These are phyloP conservation scores for Poeciliopsis prolifica DNA, from an alignment of 2,113 vertebrate species.

Conservation along the genomic window DNA sequence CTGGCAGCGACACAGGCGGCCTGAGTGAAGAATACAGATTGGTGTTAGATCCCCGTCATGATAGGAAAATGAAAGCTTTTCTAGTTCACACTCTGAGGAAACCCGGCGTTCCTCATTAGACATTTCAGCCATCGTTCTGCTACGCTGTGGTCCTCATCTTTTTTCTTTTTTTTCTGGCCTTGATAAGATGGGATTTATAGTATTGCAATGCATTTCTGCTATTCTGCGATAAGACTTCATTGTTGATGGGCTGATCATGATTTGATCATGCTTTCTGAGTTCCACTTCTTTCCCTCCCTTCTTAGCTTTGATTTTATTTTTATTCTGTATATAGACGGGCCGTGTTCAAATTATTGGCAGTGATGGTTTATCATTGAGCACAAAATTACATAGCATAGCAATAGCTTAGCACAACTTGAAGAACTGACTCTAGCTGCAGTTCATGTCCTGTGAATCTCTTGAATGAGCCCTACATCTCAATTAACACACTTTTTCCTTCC, in stretches of 20 bases:
- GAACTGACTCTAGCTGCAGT: neutral
- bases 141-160: constrained; percentile 79
- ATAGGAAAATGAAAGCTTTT: constrained; percentile 97
- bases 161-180: constrained; percentile 64
- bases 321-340: neutral
- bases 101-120: constrained; percentile 86
- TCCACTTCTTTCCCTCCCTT: neutral
- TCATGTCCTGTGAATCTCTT: neutral
- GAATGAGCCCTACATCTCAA: too few species aligned
- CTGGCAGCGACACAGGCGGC: constrained; percentile 89
- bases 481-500: neutral
- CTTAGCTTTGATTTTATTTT: neutral
- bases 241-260: constrained; percentile 31
- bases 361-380: neutral
- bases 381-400: too few species aligned
- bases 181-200: constrained; percentile 90
- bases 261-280: constrained; percentile 7
- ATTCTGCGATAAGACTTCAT: constrained; percentile 86
- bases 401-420: too few species aligned
- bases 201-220: constrained; percentile 85
- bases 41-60: constrained; percentile 90
- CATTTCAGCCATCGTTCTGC: constrained; percentile 90
- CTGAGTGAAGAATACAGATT: constrained; percentile 94
- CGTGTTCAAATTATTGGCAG: neutral
- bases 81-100: constrained; percentile 86